Evolutionary conservation across 2,113 vertebrate genomes (phyloP), one percentile per base, ranked within the genome.

Genomic region (Echinops telfairi): DNA sequence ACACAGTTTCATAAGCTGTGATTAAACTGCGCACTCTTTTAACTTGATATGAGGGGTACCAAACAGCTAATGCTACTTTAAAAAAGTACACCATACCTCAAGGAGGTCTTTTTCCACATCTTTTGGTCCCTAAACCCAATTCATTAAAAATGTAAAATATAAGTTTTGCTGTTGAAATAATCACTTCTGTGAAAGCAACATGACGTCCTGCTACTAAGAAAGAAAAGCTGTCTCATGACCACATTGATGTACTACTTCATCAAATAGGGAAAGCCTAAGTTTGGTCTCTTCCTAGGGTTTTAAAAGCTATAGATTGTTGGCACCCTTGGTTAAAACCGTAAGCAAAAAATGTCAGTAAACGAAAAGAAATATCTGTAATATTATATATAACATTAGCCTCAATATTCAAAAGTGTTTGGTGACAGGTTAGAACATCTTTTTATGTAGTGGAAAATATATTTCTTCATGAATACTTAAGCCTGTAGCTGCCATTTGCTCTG

Each of bases 391-490:
- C 9, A 53, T 62, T 20, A 62, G 12, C 23, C 20, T 62, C 60
- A 62, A 66, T 29, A 66, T 66, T 27, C 60, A 43, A 90, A 90
- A 66, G 36, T 38, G 79, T 27, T 86, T 82, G 23, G 77, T 31
- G 53, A 86, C 82, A 90, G 76, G 11, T 80, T 86, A 93, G 71
- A 91, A 94, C 16, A 92, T 83, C 38, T 90, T 92, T 92, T 73
- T 93, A 11, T 3, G 83, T 27, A 81, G 53, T 68, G 25, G 93
- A 71, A 78, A 86, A 81, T 82, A n/a, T 83, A 86, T 85, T 91
- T 95, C 15, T 84, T 85, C 40, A 83, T 88, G 93, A 96, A 81
- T 29, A 86, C 89, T 89, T 78, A 92, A 93, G 53, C 57, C 36
- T 94, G 58, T 78, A 92, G 43, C 94, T 82, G 2, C 4, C 68